Percentiles rank a stretch among this genome's conserved stretches.
Conservation (phyloP, 1,140 invertebrate species). For the Stegodyphus mimosarum region DNA sequence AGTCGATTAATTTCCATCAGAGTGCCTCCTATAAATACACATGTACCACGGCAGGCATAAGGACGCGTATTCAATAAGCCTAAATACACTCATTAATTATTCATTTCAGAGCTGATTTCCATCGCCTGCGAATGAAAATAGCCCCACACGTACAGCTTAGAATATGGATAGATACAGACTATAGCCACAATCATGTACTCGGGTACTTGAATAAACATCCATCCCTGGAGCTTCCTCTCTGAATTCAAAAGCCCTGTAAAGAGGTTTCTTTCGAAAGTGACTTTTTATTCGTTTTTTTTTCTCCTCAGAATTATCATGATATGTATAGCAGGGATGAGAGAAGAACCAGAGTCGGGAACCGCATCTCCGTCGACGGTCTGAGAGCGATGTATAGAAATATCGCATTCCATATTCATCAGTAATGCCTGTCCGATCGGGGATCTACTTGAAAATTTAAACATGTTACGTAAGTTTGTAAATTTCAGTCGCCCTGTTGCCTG, state of each 20-base stretch:
- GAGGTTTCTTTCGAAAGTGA: too few relatives aligned
- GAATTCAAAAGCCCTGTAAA: not conserved
- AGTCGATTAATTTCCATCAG: not conserved
- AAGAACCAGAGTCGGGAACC: too few relatives aligned
- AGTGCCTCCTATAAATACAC: not conserved
- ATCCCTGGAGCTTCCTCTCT: not conserved
- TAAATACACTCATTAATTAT: slow-evolving; percentile 53
- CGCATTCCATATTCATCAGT: too few relatives aligned
- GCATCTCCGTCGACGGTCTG: too few relatives aligned
- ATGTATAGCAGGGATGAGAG: too few relatives aligned
- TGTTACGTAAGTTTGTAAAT: too few relatives aligned
- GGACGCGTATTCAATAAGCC: slow-evolving; percentile 24
- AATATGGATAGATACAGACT: not conserved
- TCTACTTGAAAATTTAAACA: too few relatives aligned
- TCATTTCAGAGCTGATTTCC: slow-evolving; percentile 30
- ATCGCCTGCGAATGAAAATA: slow-evolving; percentile 8
- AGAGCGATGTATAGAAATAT: too few relatives aligned
- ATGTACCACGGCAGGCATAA: not conserved
- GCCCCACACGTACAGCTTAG: slow-evolving; percentile 14
- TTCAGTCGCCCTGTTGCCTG: too few relatives aligned
- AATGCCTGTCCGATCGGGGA: too few relatives aligned
- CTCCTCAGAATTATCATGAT: too few relatives aligned
- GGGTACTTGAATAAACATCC: slow-evolving; percentile 5
- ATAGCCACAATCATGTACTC: not conserved
- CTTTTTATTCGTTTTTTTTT: too few relatives aligned